Percentiles rank a stretch among this genome's conserved stretches.
Conservation (phyloP, 2,113 vertebrate genomes). For the Odocoileus virginianus region DNA sequence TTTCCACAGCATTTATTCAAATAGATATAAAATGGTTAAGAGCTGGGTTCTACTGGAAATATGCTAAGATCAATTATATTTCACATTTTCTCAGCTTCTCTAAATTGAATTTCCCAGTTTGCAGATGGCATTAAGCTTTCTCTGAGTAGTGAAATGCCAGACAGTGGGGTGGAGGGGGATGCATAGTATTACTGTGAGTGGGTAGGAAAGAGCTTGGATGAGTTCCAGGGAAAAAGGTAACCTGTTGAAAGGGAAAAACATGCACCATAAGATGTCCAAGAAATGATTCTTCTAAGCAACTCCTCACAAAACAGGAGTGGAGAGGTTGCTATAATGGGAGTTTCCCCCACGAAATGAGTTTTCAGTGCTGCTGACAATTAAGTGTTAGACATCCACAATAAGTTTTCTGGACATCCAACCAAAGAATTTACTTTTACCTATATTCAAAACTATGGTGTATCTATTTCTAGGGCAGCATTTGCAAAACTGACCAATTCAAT, state of each 20-base stretch:
- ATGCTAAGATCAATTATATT: conserved; percentile 38
- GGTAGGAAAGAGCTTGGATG: neutral
- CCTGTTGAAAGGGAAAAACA: neutral
- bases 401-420: neutral
- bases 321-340: neutral
- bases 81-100: conserved; percentile 42
- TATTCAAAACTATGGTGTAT: neutral
- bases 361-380: neutral
- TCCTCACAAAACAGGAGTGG: neutral
- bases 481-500: neutral
- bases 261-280: neutral
- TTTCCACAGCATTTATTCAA: neutral
- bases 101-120: conserved; percentile 41
- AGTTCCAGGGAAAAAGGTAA: neutral
- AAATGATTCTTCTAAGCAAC: neutral
- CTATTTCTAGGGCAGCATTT: neutral
- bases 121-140: conserved; percentile 47
- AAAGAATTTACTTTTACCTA: neutral
- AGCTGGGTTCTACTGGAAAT: neutral
- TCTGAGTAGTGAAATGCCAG: conserved; percentile 45
- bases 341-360: neutral
- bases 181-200: neutral
- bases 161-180: neutral
- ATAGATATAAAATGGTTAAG: conserved; percentile 16
- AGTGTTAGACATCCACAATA: neutral